Conservation (phyloP, 1,140 invertebrate species). For the Branchinecta lindahli region DNA sequence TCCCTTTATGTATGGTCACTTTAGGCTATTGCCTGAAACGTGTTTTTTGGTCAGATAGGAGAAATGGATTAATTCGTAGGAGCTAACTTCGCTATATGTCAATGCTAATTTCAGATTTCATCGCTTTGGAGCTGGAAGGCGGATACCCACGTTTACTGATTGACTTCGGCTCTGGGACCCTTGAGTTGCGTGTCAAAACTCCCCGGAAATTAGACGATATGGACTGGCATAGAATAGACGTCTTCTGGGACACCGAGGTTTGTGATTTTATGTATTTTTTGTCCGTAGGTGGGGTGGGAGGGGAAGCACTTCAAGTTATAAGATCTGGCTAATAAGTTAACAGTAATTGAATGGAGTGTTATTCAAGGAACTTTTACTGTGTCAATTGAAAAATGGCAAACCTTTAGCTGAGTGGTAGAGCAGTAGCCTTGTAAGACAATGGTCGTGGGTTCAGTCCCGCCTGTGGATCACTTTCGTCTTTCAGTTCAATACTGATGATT, state of each 20-base stretch:
- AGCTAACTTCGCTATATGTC: no score
- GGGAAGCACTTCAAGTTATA: neutral
- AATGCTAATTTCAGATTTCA: slow-evolving; percentile 49
- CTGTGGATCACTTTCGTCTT: no score
- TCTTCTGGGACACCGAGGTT: slow-evolving; percentile 84
- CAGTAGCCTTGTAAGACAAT: no score
- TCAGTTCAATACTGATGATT: neutral
- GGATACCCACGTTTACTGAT: slow-evolving; percentile 77
- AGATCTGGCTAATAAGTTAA: neutral
- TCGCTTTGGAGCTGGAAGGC: slow-evolving; percentile 75
- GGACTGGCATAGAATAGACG: slow-evolving; percentile 87
- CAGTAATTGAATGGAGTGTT: no score
- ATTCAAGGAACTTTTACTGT: no score
- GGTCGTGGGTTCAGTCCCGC: no score
- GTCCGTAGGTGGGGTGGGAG: neutral
- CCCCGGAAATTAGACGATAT: slow-evolving; percentile 75
- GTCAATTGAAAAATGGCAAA: no score
- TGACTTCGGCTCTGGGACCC: slow-evolving; percentile 85
- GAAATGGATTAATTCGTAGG: no score
- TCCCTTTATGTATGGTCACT: no score
- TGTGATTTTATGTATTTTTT: slow-evolving; percentile 7
- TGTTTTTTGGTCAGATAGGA: no score
- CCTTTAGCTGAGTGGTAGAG: no score
- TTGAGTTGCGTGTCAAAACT: slow-evolving; percentile 74
- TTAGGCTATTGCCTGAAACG: no score